Evolutionary conservation across 2,797 vertebrate species (phyloP).

Genomic region (Iguana delicatissima): DNA sequence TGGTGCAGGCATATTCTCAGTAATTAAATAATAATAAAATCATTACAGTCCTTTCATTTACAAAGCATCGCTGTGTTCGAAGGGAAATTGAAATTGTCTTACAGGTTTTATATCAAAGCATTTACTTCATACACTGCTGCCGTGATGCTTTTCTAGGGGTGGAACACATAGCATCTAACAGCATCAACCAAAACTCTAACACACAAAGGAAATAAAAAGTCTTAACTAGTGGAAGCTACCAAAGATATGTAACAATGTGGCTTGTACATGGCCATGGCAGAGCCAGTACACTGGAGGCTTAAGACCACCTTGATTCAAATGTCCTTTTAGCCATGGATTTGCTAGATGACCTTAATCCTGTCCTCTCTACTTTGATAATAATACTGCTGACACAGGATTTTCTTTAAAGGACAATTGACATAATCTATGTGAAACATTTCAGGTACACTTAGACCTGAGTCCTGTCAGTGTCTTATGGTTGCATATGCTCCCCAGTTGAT

Average conservation of each 20-base stretch:
- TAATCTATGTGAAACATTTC: background rate
- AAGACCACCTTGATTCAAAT: background rate
- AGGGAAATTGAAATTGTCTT: constrained; percentile 43
- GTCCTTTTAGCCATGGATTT: background rate
- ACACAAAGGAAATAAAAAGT: constrained; percentile 27
- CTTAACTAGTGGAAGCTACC: constrained; percentile 13
- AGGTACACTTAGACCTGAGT: too few relatives aligned
- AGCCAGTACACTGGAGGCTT: background rate
- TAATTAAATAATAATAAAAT: constrained; percentile 51
- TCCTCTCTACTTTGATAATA: background rate
- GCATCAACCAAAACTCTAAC: background rate
- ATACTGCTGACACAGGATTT: background rate
- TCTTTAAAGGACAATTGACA: constrained; percentile 1
- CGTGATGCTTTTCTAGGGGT: constrained; percentile 8
- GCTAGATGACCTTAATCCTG: background rate
- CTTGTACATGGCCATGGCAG: background rate
- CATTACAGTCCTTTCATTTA: constrained; percentile 20
- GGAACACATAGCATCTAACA: constrained; percentile 5
- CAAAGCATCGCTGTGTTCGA: background rate
- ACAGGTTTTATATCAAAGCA: background rate
- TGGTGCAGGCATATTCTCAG: constrained; percentile 53
- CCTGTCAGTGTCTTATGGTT: too few relatives aligned
- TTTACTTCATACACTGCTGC: constrained; percentile 14
- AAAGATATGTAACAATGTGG: constrained; percentile 8
- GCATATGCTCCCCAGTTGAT: too few relatives aligned